Percentiles rank a stretch among this genome's conserved stretches.
Conservation (phyloP, 2,888 invertebrate species). For the Vandiemenella viatica region DNA sequence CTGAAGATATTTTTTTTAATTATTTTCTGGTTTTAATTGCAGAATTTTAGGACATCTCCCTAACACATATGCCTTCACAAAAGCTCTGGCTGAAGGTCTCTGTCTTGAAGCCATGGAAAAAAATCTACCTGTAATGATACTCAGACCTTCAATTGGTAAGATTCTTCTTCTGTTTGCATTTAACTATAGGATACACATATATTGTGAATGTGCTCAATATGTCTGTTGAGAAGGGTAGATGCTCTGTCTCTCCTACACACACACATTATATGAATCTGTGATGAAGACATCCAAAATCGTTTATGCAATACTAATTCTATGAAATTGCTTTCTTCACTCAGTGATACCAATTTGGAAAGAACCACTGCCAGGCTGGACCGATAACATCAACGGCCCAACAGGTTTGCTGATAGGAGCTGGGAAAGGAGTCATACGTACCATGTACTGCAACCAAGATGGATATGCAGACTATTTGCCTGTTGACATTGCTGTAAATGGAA, state of each 20-base stretch:
- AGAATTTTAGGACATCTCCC: slow-evolving; percentile 62
- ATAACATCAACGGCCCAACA: slow-evolving; percentile 85
- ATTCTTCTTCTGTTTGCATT: no score
- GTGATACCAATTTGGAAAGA: slow-evolving; percentile 78
- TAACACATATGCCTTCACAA: slow-evolving; percentile 89
- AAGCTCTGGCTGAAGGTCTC: slow-evolving; percentile 74
- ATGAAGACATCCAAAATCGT: background rate
- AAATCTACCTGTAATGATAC: slow-evolving; percentile 63
- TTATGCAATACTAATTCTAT: background rate
- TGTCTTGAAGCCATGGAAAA: slow-evolving; percentile 60
- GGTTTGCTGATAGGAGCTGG: slow-evolving; percentile 67
- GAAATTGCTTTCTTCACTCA: slow-evolving; percentile 20
- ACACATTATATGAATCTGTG: background rate
- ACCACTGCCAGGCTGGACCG: slow-evolving; percentile 79
- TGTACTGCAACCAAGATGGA: slow-evolving; percentile 65
- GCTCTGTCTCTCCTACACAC: no score
- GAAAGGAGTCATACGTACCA: slow-evolving; percentile 76
- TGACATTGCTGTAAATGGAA: slow-evolving; percentile 67
- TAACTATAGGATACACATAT: no score
- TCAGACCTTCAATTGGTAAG: slow-evolving; percentile 72
- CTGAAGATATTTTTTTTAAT: background rate
- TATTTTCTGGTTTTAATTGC: slow-evolving; percentile 20
- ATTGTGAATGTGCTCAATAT: no score
- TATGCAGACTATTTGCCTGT: slow-evolving; percentile 71
- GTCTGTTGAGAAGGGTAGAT: no score